These are phyloP conservation scores for Prosopocoilus inquinatus DNA, from an alignment of 2,888 invertebrate genomes.

Conservation along the genomic window DNA sequence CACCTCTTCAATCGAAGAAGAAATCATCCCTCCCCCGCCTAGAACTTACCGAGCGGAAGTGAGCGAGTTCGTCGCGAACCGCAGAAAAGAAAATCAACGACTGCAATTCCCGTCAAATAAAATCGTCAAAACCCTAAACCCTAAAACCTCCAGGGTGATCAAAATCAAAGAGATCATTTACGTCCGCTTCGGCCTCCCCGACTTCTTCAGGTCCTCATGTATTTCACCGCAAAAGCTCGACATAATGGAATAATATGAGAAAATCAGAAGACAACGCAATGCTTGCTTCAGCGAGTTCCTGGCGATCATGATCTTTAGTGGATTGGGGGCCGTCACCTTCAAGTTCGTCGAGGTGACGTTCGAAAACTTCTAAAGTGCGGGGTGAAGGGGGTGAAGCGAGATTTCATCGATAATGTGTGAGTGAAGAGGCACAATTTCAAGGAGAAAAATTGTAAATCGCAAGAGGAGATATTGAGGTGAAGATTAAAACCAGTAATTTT, in stretches of 20 bases:
- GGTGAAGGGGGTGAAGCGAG: conserved; percentile 80
- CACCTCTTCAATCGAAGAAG: conserved; percentile 18
- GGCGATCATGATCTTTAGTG: conserved; percentile 70
- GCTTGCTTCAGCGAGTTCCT: conserved; percentile 68
- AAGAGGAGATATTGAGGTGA: too few species aligned
- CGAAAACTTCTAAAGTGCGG: conserved; percentile 86
- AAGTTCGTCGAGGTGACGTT: conserved; percentile 81
- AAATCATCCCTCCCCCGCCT: background rate
- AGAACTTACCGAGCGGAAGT: conserved; percentile 43
- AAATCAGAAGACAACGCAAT: conserved; percentile 60
- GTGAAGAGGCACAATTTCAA: conserved; percentile 75
- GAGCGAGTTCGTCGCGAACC: conserved; percentile 33
- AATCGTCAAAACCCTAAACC: conserved; percentile 44
- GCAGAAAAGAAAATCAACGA: background rate
- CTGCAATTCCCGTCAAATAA: conserved; percentile 35
- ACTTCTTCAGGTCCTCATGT: conserved; percentile 36
- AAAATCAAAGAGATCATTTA: conserved; percentile 33
- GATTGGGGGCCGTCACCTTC: conserved; percentile 77
- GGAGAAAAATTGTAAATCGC: conserved; percentile 87
- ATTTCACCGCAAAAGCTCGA: conserved; percentile 55
- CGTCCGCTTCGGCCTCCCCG: conserved; percentile 33
- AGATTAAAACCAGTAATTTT: too few species aligned
- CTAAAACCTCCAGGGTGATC: conserved; percentile 43
- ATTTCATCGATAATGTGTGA: conserved; percentile 84
- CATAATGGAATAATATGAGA: conserved; percentile 57